Base-by-base conservation (phyloP, 2,113 vertebrate genomes). In the Mohoua ochrocephala region DNA sequence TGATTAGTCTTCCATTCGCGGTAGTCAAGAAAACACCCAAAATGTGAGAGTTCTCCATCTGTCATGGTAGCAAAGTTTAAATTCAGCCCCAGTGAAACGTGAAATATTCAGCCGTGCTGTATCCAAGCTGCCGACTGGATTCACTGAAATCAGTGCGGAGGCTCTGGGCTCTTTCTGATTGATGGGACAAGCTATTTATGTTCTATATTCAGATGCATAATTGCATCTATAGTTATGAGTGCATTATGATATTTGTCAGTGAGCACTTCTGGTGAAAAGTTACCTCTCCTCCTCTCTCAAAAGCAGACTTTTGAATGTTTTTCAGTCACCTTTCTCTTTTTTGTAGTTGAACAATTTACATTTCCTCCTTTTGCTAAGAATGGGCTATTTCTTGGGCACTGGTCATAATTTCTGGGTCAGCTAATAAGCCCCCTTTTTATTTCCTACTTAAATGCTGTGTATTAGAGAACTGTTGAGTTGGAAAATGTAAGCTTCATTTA, bases 401-500 rank as follows among this genome's bases (percentile, higher is more conserved):
- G 24, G 18, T 93, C 59, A 41, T 91, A 84, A 74, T 93, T 95
- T 96, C 90, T 90, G 82, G 82, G 78, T 96, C 94, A 96, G 54
- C 12, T 90, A 90, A 71, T 59, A 91, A 90, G 37, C 27, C 21
- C 8, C 30, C 63, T 84, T 94, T 94, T 95, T 91, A 79, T 84
- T 93, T 54, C 49, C 42, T 76, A n/a, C 42, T 30, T 87, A 94
- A 94, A 75, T 41, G 47, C 59, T 74, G 63, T 54, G 83, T 70
- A 47, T 94, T 94, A 74, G 45, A 80, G 85, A 92, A 93, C 33
- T 94, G 92, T 90, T 94, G 87, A 94, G 71, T 94, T 94, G 93
- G 93, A 96, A 96, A 96, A 93, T 91, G 52, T 81, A 95, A 90
- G 85, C 90, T 91, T 96, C 87, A 90, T 88, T 95, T 91, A 90